Base-by-base conservation (phyloP, 2,113 vertebrate genomes). In the Pleuronectes platessa region DNA sequence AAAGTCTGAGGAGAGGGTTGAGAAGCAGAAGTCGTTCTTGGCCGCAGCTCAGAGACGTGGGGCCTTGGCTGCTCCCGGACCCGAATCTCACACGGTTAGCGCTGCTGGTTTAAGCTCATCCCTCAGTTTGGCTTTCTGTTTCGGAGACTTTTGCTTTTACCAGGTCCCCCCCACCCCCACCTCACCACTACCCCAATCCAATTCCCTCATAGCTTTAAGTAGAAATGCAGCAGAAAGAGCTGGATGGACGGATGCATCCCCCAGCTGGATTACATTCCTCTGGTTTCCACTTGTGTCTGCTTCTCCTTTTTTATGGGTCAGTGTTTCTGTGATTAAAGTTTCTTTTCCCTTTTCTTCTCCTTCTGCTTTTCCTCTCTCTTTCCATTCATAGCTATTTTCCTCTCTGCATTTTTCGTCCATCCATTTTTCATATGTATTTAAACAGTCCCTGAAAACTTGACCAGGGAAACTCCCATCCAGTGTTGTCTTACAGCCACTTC, bases 271-370 rank as follows among this genome's bases (percentile, higher is more conserved):
- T 78, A 66, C 92, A 93, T 94, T 94, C 90, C 84, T 92, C 83
- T 88, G 87, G 88, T 94, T 93, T 92, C 92, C 85, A 91, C 91
- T 91, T 94, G 85, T 92, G 92, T 94, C 92, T 93, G 92, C 83
- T 87, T 91, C 86, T 84, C 59, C 83, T 83, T 85, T 85, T 93
- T 93, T 93, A 92, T 92, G 88, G 88, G 93, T 93, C 89, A 91
- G 79, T 92, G 86, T 93, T 93, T 92, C 91, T 92, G 90, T 93
- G 91, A 94, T 94, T 94, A 93, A 92, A 93, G 75, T 83, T 85
- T 83, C 56, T 86, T 74, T 79, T 71, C 66, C 74, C 51, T 71
- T 81, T 65, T 65, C 75, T 75, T 79, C 81, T 86, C 78, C 68
- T 82, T 86, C 78, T 78, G 73, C 76, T 77, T 81, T 89, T 87